phyloP scores from a whole-genome alignment of 2,797 vertebrate genomes.

The Macroramphosus scolopax region DNA sequence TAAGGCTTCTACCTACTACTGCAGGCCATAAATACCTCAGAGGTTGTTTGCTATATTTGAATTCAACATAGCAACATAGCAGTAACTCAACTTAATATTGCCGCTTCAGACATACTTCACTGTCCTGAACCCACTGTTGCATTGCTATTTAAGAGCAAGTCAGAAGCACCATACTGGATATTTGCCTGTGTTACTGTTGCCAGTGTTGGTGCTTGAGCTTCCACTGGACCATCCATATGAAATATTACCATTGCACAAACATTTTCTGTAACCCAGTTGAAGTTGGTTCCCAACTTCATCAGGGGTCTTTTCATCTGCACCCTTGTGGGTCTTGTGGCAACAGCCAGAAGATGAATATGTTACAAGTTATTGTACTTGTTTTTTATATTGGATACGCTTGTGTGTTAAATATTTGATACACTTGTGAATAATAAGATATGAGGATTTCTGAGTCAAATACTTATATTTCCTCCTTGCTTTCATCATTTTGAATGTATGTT shows the following conservation, averaged over 20 bases:
- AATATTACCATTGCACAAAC: conserved; percentile 38
- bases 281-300: too few relatives aligned
- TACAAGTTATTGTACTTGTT: too few relatives aligned
- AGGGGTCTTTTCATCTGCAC: conserved; percentile 9
- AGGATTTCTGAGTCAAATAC: too few relatives aligned
- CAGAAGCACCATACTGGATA: not conserved
- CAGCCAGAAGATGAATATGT: too few relatives aligned
- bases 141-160: too few relatives aligned
- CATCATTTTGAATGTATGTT: too few relatives aligned
- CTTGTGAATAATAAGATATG: too few relatives aligned
- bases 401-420: too few relatives aligned
- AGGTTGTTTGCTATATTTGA: conserved; percentile 10
- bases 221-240: conserved; percentile 32
- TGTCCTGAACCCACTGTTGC: not conserved
- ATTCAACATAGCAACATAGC: not conserved
- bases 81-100: not conserved
- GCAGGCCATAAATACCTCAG: conserved; percentile 12
- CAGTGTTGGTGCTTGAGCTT: conserved; percentile 31
- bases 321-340: too few relatives aligned
- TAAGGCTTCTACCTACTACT: conserved; percentile 7
- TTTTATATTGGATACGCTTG: too few relatives aligned
- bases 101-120: not conserved
- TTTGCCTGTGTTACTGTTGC: conserved; percentile 8
- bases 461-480: too few relatives aligned
- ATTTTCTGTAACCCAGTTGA: conserved; percentile 33